A percentile compares a stretch with the other conserved stretches of the same genome.
phyloP scores from a whole-genome alignment of 1,140 invertebrate genomes.

The Sycophaga agraensis region DNA sequence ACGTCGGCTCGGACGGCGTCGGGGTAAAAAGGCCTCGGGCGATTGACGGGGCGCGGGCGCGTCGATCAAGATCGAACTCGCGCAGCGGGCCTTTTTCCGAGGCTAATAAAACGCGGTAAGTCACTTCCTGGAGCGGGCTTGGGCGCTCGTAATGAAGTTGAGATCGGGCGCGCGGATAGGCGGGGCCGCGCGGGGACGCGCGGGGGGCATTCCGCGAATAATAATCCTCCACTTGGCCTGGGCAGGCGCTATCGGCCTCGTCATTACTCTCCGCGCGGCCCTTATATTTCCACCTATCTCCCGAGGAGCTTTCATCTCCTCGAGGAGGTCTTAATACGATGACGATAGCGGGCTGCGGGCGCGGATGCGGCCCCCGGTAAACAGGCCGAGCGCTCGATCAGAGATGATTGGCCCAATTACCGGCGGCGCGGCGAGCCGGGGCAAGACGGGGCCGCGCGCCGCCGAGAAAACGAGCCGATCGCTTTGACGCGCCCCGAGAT shows the following conservation, averaged over 20 bases:
- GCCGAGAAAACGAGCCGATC: conserved; percentile 38
- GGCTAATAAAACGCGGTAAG: not conserved
- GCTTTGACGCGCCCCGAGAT: too few species aligned
- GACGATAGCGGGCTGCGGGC: not conserved
- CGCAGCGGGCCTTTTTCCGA: too few species aligned
- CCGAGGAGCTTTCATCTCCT: conserved; percentile 23
- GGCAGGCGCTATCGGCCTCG: conserved; percentile 30
- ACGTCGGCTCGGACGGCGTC: too few species aligned
- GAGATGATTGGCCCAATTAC: conserved; percentile 50
- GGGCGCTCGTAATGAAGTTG: conserved; percentile 22
- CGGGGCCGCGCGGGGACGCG: too few species aligned
- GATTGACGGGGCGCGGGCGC: too few species aligned
- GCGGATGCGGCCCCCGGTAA: not conserved
- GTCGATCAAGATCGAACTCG: conserved; percentile 8
- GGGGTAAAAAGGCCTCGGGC: too few species aligned
- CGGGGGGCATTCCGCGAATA: not conserved
- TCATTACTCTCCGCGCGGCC: conserved; percentile 27
- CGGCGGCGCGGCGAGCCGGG: not conserved
- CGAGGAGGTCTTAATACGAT: conserved; percentile 33
- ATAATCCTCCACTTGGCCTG: not conserved
- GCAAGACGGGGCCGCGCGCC: not conserved
- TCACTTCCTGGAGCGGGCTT: conserved; percentile 11
- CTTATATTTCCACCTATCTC: conserved; percentile 15
- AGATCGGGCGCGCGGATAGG: conserved; percentile 9
- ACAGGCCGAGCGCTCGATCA: conserved; percentile 38